Percentiles rank a stretch among this genome's conserved stretches.
Evolutionary conservation across 2,888 invertebrate species (phyloP).

Genomic region (Rhagium mordax): DNA sequence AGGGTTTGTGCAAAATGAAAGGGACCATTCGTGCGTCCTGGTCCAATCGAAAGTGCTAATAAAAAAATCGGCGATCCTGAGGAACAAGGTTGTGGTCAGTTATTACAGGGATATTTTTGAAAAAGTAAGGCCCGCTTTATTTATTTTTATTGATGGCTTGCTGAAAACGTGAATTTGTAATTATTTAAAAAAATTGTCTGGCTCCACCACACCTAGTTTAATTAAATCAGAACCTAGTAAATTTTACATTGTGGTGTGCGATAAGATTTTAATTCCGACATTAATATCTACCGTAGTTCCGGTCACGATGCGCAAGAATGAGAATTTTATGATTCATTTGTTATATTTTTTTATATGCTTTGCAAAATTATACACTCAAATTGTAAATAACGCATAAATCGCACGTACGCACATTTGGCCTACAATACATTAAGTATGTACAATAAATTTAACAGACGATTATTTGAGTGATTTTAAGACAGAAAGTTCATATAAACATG

Average conservation of each 20-base stretch:
- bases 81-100: constrained; percentile 3
- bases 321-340: not conserved
- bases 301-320: too few species aligned
- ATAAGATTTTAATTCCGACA: not conserved
- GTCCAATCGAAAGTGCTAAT: not conserved
- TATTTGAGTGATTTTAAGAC: too few species aligned
- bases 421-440: too few species aligned
- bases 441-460: too few species aligned
- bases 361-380: not conserved
- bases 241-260: too few species aligned
- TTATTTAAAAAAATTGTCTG: too few species aligned
- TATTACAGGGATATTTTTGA: constrained; percentile 35
- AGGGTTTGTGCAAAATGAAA: not conserved
- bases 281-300: not conserved
- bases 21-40: not conserved
- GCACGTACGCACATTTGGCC: too few species aligned
- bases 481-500: too few species aligned
- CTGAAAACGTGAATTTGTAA: too few species aligned
- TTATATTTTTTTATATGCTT: not conserved
- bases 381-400: too few species aligned
- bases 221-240: too few species aligned
- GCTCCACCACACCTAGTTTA: too few species aligned
- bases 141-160: not conserved
- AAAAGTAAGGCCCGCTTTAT: constrained; percentile 18
- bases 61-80: constrained; percentile 28